These are phyloP conservation scores for Metellina segmentata DNA, from an alignment of 2,888 invertebrate genomes.

Conservation along the genomic window DNA sequence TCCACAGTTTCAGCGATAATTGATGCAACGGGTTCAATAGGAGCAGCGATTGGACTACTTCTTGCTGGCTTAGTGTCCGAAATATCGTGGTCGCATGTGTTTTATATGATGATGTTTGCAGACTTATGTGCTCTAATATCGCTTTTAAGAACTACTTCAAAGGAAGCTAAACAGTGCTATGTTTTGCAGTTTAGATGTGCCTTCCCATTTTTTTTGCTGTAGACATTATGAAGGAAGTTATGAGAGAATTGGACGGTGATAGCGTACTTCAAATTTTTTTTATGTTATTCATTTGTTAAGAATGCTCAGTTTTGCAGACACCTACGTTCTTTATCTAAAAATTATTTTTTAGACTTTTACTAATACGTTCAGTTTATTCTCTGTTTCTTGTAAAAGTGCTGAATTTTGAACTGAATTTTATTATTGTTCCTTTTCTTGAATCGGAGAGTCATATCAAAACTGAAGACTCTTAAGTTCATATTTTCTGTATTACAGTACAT, in stretches of 20 bases:
- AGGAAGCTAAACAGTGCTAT: slow-evolving; percentile 72
- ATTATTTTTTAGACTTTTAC: background rate
- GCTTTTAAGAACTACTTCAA: slow-evolving; percentile 71
- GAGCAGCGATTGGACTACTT: slow-evolving; percentile 95
- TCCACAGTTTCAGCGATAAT: slow-evolving; percentile 99
- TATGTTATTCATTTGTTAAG: background rate
- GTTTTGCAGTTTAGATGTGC: slow-evolving; percentile 23
- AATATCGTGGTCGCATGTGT: slow-evolving; percentile 83
- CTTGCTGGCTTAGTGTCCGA: slow-evolving; percentile 90
- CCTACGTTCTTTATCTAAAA: background rate
- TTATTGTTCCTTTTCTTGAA: background rate
- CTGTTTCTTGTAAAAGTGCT: background rate
- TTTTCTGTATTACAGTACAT: background rate
- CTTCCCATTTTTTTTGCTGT: slow-evolving; percentile 41
- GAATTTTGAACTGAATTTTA: background rate
- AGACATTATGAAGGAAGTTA: slow-evolving; percentile 36
- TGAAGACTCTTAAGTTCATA: background rate
- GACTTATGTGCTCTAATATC: slow-evolving; percentile 80
- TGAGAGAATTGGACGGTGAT: slow-evolving; percentile 56
- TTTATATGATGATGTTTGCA: slow-evolving; percentile 81
- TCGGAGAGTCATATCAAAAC: background rate
- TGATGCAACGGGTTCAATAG: slow-evolving; percentile 96
- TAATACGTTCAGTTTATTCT: background rate
- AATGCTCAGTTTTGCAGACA: background rate
- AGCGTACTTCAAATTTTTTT: background rate